Evolutionary conservation across 2,888 invertebrate species (phyloP).

Genomic region (Poecilobothrus nobilitatus): DNA sequence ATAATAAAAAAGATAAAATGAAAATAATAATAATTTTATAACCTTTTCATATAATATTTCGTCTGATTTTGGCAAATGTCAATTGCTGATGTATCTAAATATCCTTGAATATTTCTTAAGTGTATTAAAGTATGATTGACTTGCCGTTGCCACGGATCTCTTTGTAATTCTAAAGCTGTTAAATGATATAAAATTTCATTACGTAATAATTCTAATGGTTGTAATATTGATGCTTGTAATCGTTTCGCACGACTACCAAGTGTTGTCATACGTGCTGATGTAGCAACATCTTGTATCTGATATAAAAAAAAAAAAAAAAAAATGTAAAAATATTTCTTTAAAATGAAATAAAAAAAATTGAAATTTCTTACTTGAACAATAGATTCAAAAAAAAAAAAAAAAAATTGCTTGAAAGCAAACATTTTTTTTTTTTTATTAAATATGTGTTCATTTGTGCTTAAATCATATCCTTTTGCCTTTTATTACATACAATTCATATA

Average conservation of each 20-base stretch:
- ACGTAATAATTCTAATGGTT: slow-evolving; percentile 59
- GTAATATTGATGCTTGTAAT: slow-evolving; percentile 55
- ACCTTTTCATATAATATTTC: slow-evolving; percentile 38
- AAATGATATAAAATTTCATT: slow-evolving; percentile 67
- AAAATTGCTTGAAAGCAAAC: not conserved
- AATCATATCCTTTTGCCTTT: too few species aligned
- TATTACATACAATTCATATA: too few species aligned
- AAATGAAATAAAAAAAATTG: not conserved
- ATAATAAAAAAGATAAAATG: not conserved
- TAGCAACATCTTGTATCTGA: slow-evolving; percentile 57
- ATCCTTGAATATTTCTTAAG: slow-evolving; percentile 67
- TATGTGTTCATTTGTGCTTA: too few species aligned
- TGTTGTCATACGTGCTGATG: slow-evolving; percentile 63
- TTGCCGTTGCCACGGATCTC: slow-evolving; percentile 62
- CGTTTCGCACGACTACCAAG: slow-evolving; percentile 57
- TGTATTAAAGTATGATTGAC: slow-evolving; percentile 63
- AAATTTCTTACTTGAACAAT: not conserved
- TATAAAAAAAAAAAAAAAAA: slow-evolving; percentile 11
- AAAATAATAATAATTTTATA: not conserved
- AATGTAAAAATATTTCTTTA: not conserved
- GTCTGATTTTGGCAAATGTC: slow-evolving; percentile 61
- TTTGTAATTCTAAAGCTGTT: slow-evolving; percentile 64
- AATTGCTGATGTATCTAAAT: slow-evolving; percentile 62
- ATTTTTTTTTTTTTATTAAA: too few species aligned
- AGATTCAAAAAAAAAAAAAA: not conserved